Evolutionary conservation across 2,888 invertebrate species (phyloP).

Genomic region (Aelia acuminata): DNA sequence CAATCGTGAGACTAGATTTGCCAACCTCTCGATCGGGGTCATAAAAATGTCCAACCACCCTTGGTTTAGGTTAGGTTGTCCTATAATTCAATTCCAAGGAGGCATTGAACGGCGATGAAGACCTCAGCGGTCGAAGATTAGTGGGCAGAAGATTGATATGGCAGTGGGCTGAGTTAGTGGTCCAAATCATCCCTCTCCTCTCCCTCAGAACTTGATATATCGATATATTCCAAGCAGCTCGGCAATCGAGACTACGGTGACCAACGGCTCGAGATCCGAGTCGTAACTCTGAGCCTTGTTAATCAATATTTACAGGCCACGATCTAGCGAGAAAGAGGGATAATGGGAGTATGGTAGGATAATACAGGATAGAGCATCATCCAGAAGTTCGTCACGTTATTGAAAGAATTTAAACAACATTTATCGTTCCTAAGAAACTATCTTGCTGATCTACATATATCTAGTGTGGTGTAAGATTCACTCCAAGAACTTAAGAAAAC

Average conservation of each 20-base stretch:
- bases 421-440: too few species aligned
- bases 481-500: too few species aligned
- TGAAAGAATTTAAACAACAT: too few species aligned
- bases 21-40: neutral
- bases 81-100: constrained; percentile 6
- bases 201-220: neutral
- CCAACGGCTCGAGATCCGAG: neutral
- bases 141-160: neutral
- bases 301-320: constrained; percentile 14
- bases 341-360: neutral
- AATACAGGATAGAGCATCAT: too few species aligned
- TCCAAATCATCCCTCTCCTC: neutral
- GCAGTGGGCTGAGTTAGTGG: neutral
- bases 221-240: neutral
- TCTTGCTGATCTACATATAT: too few species aligned
- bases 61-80: too few species aligned
- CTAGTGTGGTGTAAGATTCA: too few species aligned
- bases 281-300: neutral
- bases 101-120: neutral
- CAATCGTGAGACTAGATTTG: neutral
- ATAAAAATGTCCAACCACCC: neutral
- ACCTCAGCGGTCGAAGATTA: neutral
- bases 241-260: neutral
- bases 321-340: neutral
- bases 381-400: too few species aligned